These are phyloP conservation scores for Idaea straminata DNA, from an alignment of 2,888 invertebrate species.

Conservation along the genomic window DNA sequence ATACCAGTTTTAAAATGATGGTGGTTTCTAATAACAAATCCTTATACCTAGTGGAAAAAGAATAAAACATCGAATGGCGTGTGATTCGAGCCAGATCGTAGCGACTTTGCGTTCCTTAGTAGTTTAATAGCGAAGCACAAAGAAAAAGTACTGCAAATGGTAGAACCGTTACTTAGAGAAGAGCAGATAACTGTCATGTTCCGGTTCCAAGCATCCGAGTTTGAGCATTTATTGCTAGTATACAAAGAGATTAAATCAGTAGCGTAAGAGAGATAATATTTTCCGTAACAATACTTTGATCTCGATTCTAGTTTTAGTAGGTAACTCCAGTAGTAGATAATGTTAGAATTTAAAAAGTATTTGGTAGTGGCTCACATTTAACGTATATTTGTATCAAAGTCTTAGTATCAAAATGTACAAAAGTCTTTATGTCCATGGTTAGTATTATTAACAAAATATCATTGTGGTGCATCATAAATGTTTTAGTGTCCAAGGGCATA, in stretches of 20 bases:
- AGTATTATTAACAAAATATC: too few relatives aligned
- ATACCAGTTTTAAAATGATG: too few relatives aligned
- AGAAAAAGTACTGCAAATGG: conserved; percentile 69
- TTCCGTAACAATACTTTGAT: background rate
- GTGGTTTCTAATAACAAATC: too few relatives aligned
- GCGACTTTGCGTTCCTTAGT: conserved; percentile 23
- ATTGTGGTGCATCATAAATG: too few relatives aligned
- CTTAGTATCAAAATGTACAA: too few relatives aligned
- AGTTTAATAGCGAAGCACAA: conserved; percentile 49
- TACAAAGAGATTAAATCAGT: background rate
- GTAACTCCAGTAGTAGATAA: too few relatives aligned
- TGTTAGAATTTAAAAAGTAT: too few relatives aligned
- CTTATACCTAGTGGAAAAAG: background rate
- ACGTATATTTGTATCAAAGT: too few relatives aligned
- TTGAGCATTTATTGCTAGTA: conserved; percentile 38
- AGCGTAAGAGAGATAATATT: background rate
- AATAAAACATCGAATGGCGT: background rate
- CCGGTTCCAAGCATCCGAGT: conserved; percentile 54
- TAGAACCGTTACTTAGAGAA: conserved; percentile 60
- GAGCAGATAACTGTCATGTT: conserved; percentile 68
- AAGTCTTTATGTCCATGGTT: too few relatives aligned
- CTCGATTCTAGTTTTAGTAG: background rate
- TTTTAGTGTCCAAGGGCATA: too few relatives aligned
- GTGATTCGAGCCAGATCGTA: background rate
- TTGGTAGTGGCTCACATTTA: too few relatives aligned